Evolutionary conservation across 1,140 invertebrate genomes (phyloP).

Genomic region (Trachelipus rathkii): DNA sequence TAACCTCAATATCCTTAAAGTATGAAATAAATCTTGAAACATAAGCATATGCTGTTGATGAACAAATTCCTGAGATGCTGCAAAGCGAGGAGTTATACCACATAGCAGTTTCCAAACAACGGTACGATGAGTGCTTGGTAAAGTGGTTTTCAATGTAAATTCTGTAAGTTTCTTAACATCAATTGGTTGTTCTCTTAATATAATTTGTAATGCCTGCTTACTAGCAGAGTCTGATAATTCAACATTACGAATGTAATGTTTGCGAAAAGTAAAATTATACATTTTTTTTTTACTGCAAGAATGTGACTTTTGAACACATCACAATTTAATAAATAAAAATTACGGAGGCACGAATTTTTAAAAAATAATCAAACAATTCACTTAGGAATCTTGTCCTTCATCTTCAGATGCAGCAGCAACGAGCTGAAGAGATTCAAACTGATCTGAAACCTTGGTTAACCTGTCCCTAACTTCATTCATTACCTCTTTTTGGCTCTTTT

Average conservation of each 20-base stretch:
- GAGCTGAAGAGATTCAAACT: background rate
- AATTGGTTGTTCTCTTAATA: background rate
- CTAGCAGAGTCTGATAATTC: background rate
- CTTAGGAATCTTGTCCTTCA: background rate
- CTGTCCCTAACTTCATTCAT: background rate
- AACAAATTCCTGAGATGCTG: slow-evolving; percentile 1
- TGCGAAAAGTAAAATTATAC: background rate
- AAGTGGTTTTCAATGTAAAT: background rate
- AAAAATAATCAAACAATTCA: background rate
- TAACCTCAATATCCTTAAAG: background rate
- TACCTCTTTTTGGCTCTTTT: background rate
- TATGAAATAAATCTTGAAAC: background rate
- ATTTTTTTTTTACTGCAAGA: background rate
- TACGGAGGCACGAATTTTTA: no score
- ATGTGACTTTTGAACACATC: no score
- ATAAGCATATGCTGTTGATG: background rate
- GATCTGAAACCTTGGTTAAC: background rate
- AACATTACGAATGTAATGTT: slow-evolving; percentile 1
- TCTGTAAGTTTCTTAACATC: background rate
- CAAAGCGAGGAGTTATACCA: background rate
- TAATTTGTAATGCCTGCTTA: background rate
- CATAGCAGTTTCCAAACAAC: background rate
- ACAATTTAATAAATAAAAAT: no score
- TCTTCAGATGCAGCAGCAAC: background rate
- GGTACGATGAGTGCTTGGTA: background rate